phyloP scores from a whole-genome alignment of 2,113 vertebrate genomes.

The rat (Rattus norvegicus) region DNA sequence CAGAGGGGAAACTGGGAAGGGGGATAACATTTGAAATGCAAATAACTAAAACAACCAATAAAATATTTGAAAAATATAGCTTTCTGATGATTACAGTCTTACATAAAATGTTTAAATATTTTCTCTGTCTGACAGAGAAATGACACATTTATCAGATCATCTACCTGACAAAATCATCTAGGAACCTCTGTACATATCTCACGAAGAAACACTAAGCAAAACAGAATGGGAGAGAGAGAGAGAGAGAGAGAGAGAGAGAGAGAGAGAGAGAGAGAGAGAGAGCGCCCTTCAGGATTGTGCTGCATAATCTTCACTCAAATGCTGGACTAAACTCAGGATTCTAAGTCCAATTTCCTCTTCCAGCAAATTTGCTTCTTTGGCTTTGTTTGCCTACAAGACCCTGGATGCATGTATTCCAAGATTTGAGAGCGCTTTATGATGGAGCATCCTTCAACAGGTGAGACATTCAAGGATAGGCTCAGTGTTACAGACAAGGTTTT shows the following conservation, averaged over 20 bases:
- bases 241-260: neutral
- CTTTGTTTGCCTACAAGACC: constrained; percentile 32
- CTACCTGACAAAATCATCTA: neutral
- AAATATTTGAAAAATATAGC: neutral
- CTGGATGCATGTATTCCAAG: constrained; percentile 8
- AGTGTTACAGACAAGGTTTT: constrained; percentile 65
- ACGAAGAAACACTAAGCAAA: neutral
- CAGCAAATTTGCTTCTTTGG: constrained; percentile 1
- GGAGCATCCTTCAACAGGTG: constrained; percentile 64
- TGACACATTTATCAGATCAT: constrained; percentile 1
- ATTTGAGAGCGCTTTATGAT: constrained; percentile 41
- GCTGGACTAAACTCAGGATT: neutral
- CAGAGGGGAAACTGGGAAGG: too few species aligned
- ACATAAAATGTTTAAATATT: constrained; percentile 37
- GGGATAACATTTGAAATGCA: too few species aligned
- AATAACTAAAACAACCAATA: too few species aligned
- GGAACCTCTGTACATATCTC: neutral
- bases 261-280: neutral
- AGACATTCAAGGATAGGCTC: constrained; percentile 66
- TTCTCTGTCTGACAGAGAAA: constrained; percentile 16
- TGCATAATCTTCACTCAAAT: neutral
- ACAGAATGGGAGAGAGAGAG: neutral
- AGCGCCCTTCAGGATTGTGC: neutral
- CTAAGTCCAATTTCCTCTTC: neutral
- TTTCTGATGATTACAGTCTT: constrained; percentile 29